Evolutionary conservation across 1,140 invertebrate species (phyloP), one percentile per base, ranked within the genome.

Genomic region (Brachionus sp.): DNA sequence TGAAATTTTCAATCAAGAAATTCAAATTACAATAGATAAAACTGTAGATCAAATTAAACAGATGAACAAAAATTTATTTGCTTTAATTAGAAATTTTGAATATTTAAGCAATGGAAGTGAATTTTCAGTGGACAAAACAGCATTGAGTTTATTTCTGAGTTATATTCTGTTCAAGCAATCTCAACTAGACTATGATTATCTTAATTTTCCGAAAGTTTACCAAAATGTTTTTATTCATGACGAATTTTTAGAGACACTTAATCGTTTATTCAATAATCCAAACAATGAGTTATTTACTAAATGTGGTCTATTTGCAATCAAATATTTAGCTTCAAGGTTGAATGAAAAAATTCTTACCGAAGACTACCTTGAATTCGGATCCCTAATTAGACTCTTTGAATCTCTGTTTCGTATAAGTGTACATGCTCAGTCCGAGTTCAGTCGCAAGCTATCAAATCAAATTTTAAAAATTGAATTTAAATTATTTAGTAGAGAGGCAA

Each of bases 351-450:
- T 12, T 19, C 37, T 37, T 37, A 19, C 16, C 16, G 35, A 70
- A 5, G 35, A 70, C 4, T 70, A 39, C 7, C 5, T 70, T 1
- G 66, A 70, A 70, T 7, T 70, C 0, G 66, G 66, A 42, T 12
- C 35, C 6, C 9, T 70, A 4, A 39, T 70, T 5, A 12, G 39
- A 7, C n/a, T 29, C 4, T 62, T 78, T 33, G 77, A 80, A 16
- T 62, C 46, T 19, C 23, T 80, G 3, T 80, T 80, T 80, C n/a
- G 35, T 39, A 39, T 39, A 57, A 42, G 50, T 42, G 37, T 80
- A 3, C 23, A 62, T 13, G 33, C 77, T 29, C 19, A 33, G n/a
- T 19, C n/a, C n/a, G 77, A 80, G 35, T 9, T 29, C 7, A n/a
- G 53, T 16, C 77, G 77, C 19, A 57, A 35, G 35, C 12, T 80